phyloP scores from a whole-genome alignment of 2,888 invertebrate species.

The Laspeyria flexula region DNA sequence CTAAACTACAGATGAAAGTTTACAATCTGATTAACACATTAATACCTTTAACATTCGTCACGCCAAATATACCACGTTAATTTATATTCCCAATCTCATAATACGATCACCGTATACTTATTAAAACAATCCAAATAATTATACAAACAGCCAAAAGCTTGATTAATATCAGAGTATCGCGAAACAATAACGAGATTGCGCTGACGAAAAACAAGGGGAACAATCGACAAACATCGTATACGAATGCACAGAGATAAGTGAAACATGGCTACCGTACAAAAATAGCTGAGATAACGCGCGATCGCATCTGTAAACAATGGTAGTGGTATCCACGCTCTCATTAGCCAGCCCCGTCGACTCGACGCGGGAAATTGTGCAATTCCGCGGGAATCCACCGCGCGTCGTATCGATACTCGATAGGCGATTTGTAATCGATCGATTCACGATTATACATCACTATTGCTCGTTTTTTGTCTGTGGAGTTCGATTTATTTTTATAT shows the following conservation, averaged over 20 bases:
- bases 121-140: conserved; percentile 61
- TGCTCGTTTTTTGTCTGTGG: conserved; percentile 37
- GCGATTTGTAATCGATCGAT: conserved; percentile 72
- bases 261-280: conserved; percentile 81
- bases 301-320: conserved; percentile 84
- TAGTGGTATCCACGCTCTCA: conserved; percentile 78
- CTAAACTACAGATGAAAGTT: conserved; percentile 9
- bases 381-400: conserved; percentile 71
- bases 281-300: conserved; percentile 76
- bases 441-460: conserved; percentile 44
- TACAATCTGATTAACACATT: conserved; percentile 8
- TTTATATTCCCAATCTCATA: conserved; percentile 40
- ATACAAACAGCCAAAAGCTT: conserved; percentile 47
- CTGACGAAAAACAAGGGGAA: conserved; percentile 75
- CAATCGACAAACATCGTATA: conserved; percentile 70
- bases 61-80: conserved; percentile 34
- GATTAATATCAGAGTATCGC: conserved; percentile 53
- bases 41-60: conserved; percentile 23
- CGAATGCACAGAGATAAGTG: conserved; percentile 74
- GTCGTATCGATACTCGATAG: conserved; percentile 68
- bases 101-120: conserved; percentile 46
- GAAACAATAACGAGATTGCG: conserved; percentile 56
- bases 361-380: conserved; percentile 74
- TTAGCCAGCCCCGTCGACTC: conserved; percentile 78
- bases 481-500: conserved; percentile 4